phyloP scores from a whole-genome alignment of 2,113 vertebrate genomes.

The Psettodes erumei region DNA sequence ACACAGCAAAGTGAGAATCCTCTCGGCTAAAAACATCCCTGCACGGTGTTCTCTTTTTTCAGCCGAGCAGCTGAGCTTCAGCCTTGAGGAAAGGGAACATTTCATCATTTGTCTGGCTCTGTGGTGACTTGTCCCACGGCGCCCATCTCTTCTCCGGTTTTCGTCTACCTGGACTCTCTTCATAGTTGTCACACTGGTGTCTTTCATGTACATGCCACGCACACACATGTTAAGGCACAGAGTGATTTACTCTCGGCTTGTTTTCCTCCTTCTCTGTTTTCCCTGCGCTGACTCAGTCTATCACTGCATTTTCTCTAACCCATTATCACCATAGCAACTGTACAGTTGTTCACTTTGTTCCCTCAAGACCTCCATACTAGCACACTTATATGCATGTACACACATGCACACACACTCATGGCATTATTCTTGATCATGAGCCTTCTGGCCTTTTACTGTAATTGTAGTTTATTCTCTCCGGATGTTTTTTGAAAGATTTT shows the following conservation, averaged over 20 bases:
- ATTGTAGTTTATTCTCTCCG: constrained; percentile 13
- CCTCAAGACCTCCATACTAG: constrained; percentile 11
- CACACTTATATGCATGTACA: constrained; percentile 24
- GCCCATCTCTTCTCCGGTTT: background rate
- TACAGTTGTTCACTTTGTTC: constrained; percentile 65
- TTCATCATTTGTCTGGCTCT: constrained; percentile 19
- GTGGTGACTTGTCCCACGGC: background rate
- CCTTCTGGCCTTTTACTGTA: constrained; percentile 20
- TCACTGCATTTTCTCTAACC: constrained; percentile 44
- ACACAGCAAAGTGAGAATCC: constrained; percentile 33
- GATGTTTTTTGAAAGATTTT: constrained; percentile 30
- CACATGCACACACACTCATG: constrained; percentile 15
- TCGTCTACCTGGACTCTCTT: background rate
- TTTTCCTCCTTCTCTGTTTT: constrained; percentile 35
- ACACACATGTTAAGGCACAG: constrained; percentile 22
- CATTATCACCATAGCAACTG: constrained; percentile 73
- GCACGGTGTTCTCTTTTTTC: constrained; percentile 2
- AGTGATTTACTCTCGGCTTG: constrained; percentile 18
- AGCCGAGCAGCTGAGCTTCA: constrained; percentile 35
- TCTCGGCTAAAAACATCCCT: constrained; percentile 24
- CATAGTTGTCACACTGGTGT: background rate
- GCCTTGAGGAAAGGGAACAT: constrained; percentile 37
- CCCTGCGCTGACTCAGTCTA: constrained; percentile 41
- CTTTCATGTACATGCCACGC: background rate
- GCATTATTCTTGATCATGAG: too few relatives aligned